Base-by-base conservation (phyloP, 1,140 invertebrate genomes). In the Drosophila eugracilis region DNA sequence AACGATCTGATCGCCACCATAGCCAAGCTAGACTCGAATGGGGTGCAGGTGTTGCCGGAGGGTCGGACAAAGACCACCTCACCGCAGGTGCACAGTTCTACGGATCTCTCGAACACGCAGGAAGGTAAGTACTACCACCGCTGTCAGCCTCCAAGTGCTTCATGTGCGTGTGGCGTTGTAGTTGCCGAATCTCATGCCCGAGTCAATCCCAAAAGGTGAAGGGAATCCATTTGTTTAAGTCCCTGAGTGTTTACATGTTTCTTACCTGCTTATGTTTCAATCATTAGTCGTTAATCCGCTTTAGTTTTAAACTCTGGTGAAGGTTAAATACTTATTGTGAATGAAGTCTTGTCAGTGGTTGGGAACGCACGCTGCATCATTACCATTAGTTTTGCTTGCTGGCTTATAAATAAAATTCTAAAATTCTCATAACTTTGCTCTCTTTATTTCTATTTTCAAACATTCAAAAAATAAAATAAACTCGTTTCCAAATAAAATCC, bases 1-100 rank as follows among this genome's bases (percentile, higher is more conserved):
- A 96, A 96, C 83, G 96, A 97, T 93, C 91, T 97, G 47, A 96
- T 96, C 94, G 94, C 95, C 36, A 96, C 96, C 15, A 97, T 97
- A 78, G 95, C 95, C 24, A 96, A 96, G 92, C 91, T 96, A 60
- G 95, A 96, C 92, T 96, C 95, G 26, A 96, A 96, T 92, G 96
- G 96, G 14, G 96, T 96, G 59, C 94, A 96, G 75, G 95, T 96
- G 14, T 91, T 94, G 69, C 93, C 93, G 2, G 94, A 94, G 66
- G 92, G 92, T 14, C 92, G 81, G 15, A 88, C 86, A 52, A 91
- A 91, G 72, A 93, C 91, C 22, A 93, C 93, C 14, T 94, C 94
- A 4, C 93, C 93, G 19, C 92, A 93, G 76, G 94, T 93, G 67
- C 94, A 94, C 88, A 95, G 93, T 86, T 94, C 93, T 60, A 95